Evolutionary conservation across 2,888 invertebrate species (phyloP).

Genomic region (Endotricha flammealis): DNA sequence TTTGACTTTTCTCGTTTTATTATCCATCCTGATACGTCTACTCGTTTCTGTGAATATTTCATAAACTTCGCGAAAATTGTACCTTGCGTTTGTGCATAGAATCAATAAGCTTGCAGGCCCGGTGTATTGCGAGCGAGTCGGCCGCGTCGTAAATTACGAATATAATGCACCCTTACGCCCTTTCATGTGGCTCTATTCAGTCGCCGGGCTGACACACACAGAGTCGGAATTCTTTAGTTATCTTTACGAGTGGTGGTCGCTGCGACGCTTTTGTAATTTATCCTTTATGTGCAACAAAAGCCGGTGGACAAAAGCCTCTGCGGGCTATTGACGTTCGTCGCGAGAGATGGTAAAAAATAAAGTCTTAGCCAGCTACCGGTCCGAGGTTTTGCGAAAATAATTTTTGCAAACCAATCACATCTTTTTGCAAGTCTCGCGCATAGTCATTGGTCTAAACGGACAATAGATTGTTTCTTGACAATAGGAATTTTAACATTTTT

Average conservation of each 20-base stretch:
- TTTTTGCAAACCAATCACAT: conserved; percentile 73
- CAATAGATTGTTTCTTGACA: conserved; percentile 54
- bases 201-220: conserved; percentile 46
- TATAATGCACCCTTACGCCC: conserved; percentile 69
- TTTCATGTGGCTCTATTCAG: conserved; percentile 60
- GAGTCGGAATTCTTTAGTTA: conserved; percentile 59
- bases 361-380: conserved; percentile 51
- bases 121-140: conserved; percentile 40
- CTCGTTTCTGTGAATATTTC: conserved; percentile 41
- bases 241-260: conserved; percentile 65
- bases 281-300: conserved; percentile 67
- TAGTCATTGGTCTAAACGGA: conserved; percentile 56
- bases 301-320: conserved; percentile 55
- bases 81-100: conserved; percentile 48
- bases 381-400: conserved; percentile 58
- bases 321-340: conserved; percentile 43
- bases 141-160: conserved; percentile 62
- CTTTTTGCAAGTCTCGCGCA: conserved; percentile 40
- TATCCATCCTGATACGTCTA: conserved; percentile 23
- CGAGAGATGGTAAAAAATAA: conserved; percentile 51
- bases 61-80: conserved; percentile 33
- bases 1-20: conserved; percentile 25
- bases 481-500: conserved; percentile 30
- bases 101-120: conserved; percentile 53
- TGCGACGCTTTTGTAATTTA: conserved; percentile 66